These are phyloP conservation scores for Sipunculus nudus DNA, from an alignment of 2,888 invertebrate species.

Conservation along the genomic window DNA sequence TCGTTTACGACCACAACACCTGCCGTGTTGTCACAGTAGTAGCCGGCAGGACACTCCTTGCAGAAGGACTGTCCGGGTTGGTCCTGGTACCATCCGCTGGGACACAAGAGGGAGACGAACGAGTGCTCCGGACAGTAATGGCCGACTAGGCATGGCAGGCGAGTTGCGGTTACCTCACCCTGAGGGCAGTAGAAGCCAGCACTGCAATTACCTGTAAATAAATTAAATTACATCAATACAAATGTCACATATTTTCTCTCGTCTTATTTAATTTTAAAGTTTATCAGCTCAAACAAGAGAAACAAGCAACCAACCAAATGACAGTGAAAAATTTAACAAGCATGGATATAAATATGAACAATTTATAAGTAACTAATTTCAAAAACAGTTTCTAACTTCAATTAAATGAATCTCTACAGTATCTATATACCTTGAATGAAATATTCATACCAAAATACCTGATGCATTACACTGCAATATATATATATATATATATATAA, in stretches of 20 bases:
- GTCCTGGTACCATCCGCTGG: slow-evolving; percentile 60
- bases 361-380: no score
- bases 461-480: no score
- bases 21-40: slow-evolving; percentile 60
- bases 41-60: slow-evolving; percentile 56
- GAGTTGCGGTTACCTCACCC: slow-evolving; percentile 49
- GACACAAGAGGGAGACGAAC: slow-evolving; percentile 54
- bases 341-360: no score
- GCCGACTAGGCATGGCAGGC: slow-evolving; percentile 52
- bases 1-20: slow-evolving; percentile 54
- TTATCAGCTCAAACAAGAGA: no score
- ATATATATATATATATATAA: no score
- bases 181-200: slow-evolving; percentile 60
- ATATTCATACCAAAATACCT: no score
- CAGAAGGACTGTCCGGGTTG: slow-evolving; percentile 50
- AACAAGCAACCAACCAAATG: no score
- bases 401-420: no score
- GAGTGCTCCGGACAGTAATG: slow-evolving; percentile 57
- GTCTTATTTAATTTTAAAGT: not conserved
- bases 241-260: not conserved
- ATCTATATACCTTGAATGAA: no score
- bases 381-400: no score
- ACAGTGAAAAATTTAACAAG: no score
- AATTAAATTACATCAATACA: not conserved
- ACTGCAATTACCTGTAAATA: slow-evolving; percentile 51